Percentiles rank a stretch among this genome's conserved stretches.
These are phyloP conservation scores for Oscheius sp. DNA, from an alignment of 2,888 invertebrate genomes.

Conservation along the genomic window DNA sequence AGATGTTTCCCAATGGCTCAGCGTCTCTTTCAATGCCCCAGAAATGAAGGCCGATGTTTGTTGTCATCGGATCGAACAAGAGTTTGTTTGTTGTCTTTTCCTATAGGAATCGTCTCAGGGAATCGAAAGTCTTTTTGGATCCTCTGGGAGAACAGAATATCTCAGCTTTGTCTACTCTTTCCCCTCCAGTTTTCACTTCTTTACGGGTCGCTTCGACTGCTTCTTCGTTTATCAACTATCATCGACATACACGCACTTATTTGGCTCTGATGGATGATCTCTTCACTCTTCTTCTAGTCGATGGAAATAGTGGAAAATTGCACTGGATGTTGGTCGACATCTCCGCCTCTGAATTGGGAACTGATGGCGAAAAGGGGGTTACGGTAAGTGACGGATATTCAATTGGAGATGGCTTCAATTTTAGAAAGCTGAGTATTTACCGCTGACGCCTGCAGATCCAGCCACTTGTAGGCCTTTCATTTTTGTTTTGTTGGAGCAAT, in stretches of 20 bases:
- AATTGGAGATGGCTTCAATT: constrained; percentile 1
- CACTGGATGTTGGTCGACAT: constrained; percentile 65
- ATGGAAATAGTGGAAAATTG: constrained; percentile 54
- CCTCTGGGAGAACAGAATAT: constrained; percentile 57
- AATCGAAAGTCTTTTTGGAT: constrained; percentile 54
- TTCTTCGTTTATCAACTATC: constrained; percentile 56
- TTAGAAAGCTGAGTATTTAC: constrained; percentile 46
- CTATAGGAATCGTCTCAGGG: no score
- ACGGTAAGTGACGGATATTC: constrained; percentile 42
- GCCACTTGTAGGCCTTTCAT: constrained; percentile 41
- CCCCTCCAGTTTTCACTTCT: constrained; percentile 56
- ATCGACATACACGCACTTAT: constrained; percentile 62
- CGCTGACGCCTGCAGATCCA: constrained; percentile 41
- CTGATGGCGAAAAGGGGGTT: constrained; percentile 47
- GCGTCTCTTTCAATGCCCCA: constrained; percentile 53
- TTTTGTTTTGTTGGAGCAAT: constrained; percentile 43
- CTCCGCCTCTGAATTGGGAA: constrained; percentile 54
- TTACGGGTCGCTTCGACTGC: constrained; percentile 44
- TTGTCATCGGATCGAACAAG: constrained; percentile 52
- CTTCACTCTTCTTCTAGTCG: constrained; percentile 61
- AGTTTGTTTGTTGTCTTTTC: no score
- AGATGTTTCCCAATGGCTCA: constrained; percentile 62
- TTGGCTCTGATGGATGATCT: constrained; percentile 62
- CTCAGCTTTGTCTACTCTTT: constrained; percentile 54
- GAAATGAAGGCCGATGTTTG: constrained; percentile 51